These are phyloP conservation scores for Trachythela sp. DNA, from an alignment of 64 coral and sea anemone species.

Conservation along the genomic window DNA sequence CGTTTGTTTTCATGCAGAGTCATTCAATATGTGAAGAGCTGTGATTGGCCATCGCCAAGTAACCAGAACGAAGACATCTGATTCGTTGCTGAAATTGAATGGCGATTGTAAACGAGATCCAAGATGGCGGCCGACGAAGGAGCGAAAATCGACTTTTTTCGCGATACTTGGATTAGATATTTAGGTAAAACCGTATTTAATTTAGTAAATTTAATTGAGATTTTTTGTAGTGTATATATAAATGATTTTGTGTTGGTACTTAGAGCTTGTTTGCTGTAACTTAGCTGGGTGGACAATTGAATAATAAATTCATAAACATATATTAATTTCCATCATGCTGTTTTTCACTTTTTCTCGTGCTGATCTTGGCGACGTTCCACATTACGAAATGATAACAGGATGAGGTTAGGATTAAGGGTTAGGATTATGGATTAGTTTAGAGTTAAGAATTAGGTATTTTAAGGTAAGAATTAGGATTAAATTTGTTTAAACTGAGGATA, in stretches of 20 bases:
- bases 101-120: neutral
- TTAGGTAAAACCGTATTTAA: neutral
- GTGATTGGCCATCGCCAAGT: neutral
- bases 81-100: neutral
- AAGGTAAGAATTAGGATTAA: too few relatives aligned
- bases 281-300: too few relatives aligned
- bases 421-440: too few relatives aligned
- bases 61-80: neutral
- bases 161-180: slow-evolving; percentile 16
- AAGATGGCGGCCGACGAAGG: neutral
- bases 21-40: neutral
- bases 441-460: too few relatives aligned
- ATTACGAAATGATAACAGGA: too few relatives aligned
- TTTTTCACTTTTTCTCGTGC: too few relatives aligned
- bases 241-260: neutral
- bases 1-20: neutral
- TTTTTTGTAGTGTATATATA: neutral
- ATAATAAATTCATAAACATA: too few relatives aligned
- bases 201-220: neutral
- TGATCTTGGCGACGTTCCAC: too few relatives aligned
- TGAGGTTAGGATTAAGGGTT: too few relatives aligned
- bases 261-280: too few relatives aligned
- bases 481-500: too few relatives aligned
- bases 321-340: too few relatives aligned
- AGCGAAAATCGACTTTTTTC: neutral